Evolutionary conservation across 2,797 vertebrate genomes (phyloP), one percentile per base, ranked within the genome.

Genomic region (Neosilurus mollespiculum): DNA sequence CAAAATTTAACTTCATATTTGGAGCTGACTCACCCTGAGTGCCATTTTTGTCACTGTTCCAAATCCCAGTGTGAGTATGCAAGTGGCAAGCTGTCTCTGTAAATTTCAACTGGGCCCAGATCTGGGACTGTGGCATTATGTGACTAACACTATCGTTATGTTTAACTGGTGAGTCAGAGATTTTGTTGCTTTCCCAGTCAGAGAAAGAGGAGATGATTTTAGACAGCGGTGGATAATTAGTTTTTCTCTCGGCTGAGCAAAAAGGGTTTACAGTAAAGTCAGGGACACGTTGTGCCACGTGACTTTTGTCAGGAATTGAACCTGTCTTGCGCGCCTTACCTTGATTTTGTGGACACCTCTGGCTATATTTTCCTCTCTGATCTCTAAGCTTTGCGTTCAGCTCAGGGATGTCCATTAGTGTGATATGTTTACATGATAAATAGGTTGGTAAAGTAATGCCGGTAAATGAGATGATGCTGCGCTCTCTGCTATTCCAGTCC

Each of bases 1-100:
- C 43, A 43, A 84, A 86, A 51, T 81, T 73, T 51, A 10, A 43
- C 9, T 70, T 61, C 43, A 26, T 5, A 66, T 53, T 22, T 43
- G 80, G 95, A 94, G 91, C 95, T 96, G 95, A 95, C 71, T 9
- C 67, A 24, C 83, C 61, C 20, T 81, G 78, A 1, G 5, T 69
- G 37, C 80, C 2, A 34, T 34, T 12, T 34, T 34, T 16, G 10
- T 11, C 30, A 7, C 15, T 51, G n/a, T 65, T 16, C 67, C 3
- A 12, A 51, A 56, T 16, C 22, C 58, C 9, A 24, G 26, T 16
- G 67, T 9, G 26, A 80, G 66, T 22, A 58, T 26, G 62, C 78
- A 86, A 85, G 70, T 89, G 89, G 72, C 54, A 37, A 6, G 58
- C 86, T 85, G 83, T 80, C 76, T 89, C 80, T 77, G 89, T 91